Base-by-base conservation (phyloP, 2,113 vertebrate genomes). In the Acrocephalus arundinaceus region DNA sequence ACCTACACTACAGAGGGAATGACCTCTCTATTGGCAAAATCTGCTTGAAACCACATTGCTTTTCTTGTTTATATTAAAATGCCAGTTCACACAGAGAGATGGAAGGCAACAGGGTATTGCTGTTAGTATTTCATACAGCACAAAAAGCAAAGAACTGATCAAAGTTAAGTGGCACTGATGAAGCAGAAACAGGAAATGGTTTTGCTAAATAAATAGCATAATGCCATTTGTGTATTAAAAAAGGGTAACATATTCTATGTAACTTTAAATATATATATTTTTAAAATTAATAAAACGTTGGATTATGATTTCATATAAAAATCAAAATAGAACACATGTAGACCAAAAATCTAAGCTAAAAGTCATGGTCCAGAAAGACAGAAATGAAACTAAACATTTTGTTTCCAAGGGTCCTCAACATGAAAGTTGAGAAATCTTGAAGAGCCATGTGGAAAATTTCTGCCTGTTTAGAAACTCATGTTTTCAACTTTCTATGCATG, bases 371-470 rank as follows among this genome's bases (percentile, higher is more conserved):
- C 77, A 93, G 45, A 85, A 37, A 77, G 19, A 22, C 1, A 89
- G 35, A 95, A 92, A 37, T 45, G 2, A 93, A 85, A 72, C 9
- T 45, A 59, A 91, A 15, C 63, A 91, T 66, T 74, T 15, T 43
- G 19, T 15, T 91, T 82, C 86, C 72, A 93, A 84, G 49, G 24
- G 23, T 37, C 70, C 74, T 96, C 46, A 86, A 37, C 62, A 58
- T 17, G 41, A 86, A 96, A 95, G 45, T 13, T 76, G 35, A 89
- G 33, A 82, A 84, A 71, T 65, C 13, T 71, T 76, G 37, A 93
- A 57, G 31, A 49, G 89, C n/a, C 46, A 33, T 41, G 37, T 96
- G 83, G 85, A 96, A 96, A 95, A 93, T 70, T 94, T 61, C 39
- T 94, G 91, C 27, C 28, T 77, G 39, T 45, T 81, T 93, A 25